These are phyloP conservation scores for Chrysogorgia sp. DNA, from an alignment of 92 coral and sea anemone species.

Conservation along the genomic window DNA sequence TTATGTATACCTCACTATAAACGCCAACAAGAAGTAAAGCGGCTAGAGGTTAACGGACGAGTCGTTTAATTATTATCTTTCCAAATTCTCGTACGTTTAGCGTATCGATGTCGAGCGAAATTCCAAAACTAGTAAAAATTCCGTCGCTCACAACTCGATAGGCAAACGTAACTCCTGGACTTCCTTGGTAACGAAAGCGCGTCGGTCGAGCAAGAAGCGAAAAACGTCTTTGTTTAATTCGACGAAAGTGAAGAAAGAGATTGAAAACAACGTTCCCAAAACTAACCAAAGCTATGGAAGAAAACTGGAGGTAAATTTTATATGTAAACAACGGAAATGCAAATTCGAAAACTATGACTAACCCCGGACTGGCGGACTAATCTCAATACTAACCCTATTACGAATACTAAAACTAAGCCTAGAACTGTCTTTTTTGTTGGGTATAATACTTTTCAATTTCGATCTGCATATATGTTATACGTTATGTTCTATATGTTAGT, in stretches of 20 bases:
- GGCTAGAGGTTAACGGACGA: too few species aligned
- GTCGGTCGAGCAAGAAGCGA: constrained; percentile 15
- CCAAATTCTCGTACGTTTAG: constrained; percentile 1
- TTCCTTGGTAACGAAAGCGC: constrained; percentile 31
- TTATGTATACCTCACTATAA: too few species aligned
- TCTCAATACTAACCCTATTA: too few species aligned
- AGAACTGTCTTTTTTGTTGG: too few species aligned
- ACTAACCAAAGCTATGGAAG: background rate
- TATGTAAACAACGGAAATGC: too few species aligned
- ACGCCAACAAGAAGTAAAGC: too few species aligned
- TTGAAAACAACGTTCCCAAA: background rate
- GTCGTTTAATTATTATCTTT: background rate
- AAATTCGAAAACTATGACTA: too few species aligned
- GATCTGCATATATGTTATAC: too few species aligned
- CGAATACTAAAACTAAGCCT: too few species aligned
- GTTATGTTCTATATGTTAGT: background rate
- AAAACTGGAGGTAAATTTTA: constrained; percentile 35
- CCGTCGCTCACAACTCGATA: background rate
- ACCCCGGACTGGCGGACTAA: too few species aligned
- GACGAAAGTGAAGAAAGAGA: background rate
- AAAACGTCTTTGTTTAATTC: constrained; percentile 2
- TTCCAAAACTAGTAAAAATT: background rate
- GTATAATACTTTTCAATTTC: too few species aligned
- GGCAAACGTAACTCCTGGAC: constrained; percentile 34
- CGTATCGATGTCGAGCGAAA: background rate